Conservation (phyloP, 2,113 vertebrate genomes). For the Chlorodrepanis virens region DNA sequence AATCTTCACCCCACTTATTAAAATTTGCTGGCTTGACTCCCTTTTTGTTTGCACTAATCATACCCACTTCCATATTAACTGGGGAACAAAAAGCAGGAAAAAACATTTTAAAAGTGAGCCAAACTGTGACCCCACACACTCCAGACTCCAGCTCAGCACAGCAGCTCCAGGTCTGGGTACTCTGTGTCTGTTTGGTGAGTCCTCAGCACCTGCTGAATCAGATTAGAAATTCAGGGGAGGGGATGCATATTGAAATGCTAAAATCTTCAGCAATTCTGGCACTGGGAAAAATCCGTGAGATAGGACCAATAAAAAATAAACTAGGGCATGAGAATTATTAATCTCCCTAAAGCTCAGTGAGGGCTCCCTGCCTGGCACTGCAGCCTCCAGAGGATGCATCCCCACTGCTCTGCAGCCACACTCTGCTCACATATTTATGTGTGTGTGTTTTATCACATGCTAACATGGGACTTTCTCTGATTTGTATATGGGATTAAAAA, state of each 20-base stretch:
- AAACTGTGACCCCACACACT: background rate
- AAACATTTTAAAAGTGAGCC: background rate
- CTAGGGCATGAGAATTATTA: constrained; percentile 2
- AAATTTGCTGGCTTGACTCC: background rate
- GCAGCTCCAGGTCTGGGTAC: background rate
- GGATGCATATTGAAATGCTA: background rate
- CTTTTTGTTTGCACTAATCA: background rate
- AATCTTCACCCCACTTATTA: background rate
- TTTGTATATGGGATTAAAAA: constrained; percentile 31
- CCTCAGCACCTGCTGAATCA: background rate
- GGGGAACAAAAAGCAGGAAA: background rate
- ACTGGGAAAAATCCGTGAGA: background rate
- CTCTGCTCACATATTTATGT: constrained; percentile 18
- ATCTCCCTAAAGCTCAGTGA: background rate
- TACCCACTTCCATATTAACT: background rate
- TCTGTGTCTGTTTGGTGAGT: fast-evolving
- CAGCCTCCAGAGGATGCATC: constrained; percentile 13
- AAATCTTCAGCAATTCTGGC: constrained; percentile 5
- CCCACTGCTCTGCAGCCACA: background rate
- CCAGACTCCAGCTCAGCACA: background rate
- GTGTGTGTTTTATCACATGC: constrained; percentile 38
- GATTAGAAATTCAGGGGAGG: background rate
- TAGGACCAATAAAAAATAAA: constrained; percentile 18
- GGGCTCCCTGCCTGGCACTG: constrained; percentile 10
- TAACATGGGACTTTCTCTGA: constrained; percentile 24